phyloP scores from a whole-genome alignment of 2,797 vertebrate species.

The Chaenodraco wilsoni region DNA sequence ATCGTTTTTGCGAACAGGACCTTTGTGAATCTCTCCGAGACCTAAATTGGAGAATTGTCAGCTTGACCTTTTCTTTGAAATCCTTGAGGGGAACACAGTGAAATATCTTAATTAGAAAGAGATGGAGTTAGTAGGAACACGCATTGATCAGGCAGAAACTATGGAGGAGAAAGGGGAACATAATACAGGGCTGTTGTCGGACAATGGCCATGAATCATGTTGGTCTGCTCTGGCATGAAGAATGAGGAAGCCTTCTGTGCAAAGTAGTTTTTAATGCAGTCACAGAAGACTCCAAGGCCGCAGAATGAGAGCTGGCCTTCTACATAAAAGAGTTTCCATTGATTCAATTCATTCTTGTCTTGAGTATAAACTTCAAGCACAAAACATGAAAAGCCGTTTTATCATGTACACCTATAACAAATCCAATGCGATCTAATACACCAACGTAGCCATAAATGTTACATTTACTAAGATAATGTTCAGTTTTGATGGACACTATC shows the following conservation, averaged over 20 bases:
- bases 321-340: too few species aligned
- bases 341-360: too few species aligned
- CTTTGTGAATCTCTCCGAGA: constrained; percentile 43
- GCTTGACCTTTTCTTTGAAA: constrained; percentile 70
- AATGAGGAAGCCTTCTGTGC: constrained; percentile 15
- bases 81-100: constrained; percentile 52
- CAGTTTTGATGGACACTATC: too few species aligned
- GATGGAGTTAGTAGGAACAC: constrained; percentile 51
- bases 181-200: constrained; percentile 30
- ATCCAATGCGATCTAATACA: too few species aligned
- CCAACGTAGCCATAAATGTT: too few species aligned
- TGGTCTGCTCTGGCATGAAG: constrained; percentile 34
- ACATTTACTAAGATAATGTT: too few species aligned
- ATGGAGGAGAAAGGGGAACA: constrained; percentile 12
- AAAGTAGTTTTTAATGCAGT: constrained; percentile 45
- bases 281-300: constrained; percentile 18
- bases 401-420: too few species aligned
- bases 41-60: constrained; percentile 49
- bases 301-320: too few species aligned
- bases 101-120: constrained; percentile 75
- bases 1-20: constrained; percentile 33
- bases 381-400: too few species aligned
- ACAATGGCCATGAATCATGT: constrained; percentile 46
- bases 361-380: too few species aligned
- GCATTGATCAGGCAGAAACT: constrained; percentile 63